These are phyloP conservation scores for Tortrix viridana DNA, from an alignment of 2,888 invertebrate species.

Conservation along the genomic window DNA sequence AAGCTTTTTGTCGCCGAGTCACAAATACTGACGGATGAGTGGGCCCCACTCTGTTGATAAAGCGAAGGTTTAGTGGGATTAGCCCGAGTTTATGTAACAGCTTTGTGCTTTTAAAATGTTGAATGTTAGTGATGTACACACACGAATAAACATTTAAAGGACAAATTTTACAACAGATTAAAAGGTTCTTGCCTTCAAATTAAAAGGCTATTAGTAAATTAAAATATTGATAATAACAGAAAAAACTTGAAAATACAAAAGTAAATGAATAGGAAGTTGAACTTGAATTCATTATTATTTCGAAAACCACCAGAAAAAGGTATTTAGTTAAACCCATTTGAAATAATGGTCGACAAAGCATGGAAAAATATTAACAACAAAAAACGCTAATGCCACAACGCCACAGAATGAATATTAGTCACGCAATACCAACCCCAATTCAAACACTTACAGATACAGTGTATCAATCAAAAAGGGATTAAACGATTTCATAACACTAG, in stretches of 20 bases:
- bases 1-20: slow-evolving; percentile 35
- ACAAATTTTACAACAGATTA: background rate
- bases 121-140: background rate
- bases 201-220: too few species aligned
- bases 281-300: background rate
- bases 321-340: slow-evolving; percentile 11
- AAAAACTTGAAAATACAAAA: too few species aligned
- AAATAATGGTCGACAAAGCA: slow-evolving; percentile 18
- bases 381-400: slow-evolving; percentile 22
- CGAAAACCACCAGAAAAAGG: slow-evolving; percentile 11
- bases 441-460: slow-evolving; percentile 7
- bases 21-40: slow-evolving; percentile 33
- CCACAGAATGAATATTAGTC: slow-evolving; percentile 22
- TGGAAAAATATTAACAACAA: slow-evolving; percentile 14
- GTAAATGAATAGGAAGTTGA: background rate
- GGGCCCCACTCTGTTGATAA: slow-evolving; percentile 32
- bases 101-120: slow-evolving; percentile 15
- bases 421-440: slow-evolving; percentile 33
- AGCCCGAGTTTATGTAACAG: slow-evolving; percentile 29
- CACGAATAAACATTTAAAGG: background rate
- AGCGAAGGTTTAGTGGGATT: slow-evolving; percentile 35
- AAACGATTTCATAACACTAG: slow-evolving; percentile 6
- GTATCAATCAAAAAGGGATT: slow-evolving; percentile 10
- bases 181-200: background rate
- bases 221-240: too few species aligned